Evolutionary conservation across 2,113 vertebrate species (phyloP), one percentile per base, ranked within the genome.

Genomic region (Nannobrachium achirus): DNA sequence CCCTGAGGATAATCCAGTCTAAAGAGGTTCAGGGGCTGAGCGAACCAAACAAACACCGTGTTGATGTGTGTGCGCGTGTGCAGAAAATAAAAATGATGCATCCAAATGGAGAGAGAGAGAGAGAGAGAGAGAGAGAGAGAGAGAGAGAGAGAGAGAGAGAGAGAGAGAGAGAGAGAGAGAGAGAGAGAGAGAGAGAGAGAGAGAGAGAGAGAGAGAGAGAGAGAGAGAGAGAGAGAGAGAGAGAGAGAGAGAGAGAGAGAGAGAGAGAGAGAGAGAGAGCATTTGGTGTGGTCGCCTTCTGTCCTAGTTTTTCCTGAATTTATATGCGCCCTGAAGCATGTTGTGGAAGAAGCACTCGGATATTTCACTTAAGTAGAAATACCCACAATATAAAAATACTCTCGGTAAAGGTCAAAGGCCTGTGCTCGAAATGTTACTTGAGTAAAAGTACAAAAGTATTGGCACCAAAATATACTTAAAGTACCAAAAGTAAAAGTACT

Each of bases 1-100:
- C 65, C 63, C 57, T 56, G 69, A 74, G 78, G 85, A 79, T 81
- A 79, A 84, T 84, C 73, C 33, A 40, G 63, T 1, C 66, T 71
- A 56, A 79, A 78, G 79, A 69, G 57, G 74, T 72, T 52, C 11
- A 38, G 42, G 13, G 44, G 57, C 40, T 45, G 45, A 50, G 62
- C 58, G 55, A n/a, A 63, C 44, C 73, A 67, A 72, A 78, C 68
- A 73, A n/a, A 63, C 74, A 69, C 20, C 18, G 19, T 15, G 62
- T 50, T 9, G 15, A 2, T 52, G 8, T 40, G 53, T 68, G 61
- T 25, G 65, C 25, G 52, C 25, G 52, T 55, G 10, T 11, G 50
- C 9, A 19, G 9, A 8, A 66, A 65, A 69, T 71, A 25, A 72
- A 46, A 74, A 76, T 66, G 25, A 59, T 66, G 69, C 19, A 68